These are phyloP conservation scores for Bombus superbus DNA, from an alignment of 1,140 invertebrate species.

Conservation along the genomic window DNA sequence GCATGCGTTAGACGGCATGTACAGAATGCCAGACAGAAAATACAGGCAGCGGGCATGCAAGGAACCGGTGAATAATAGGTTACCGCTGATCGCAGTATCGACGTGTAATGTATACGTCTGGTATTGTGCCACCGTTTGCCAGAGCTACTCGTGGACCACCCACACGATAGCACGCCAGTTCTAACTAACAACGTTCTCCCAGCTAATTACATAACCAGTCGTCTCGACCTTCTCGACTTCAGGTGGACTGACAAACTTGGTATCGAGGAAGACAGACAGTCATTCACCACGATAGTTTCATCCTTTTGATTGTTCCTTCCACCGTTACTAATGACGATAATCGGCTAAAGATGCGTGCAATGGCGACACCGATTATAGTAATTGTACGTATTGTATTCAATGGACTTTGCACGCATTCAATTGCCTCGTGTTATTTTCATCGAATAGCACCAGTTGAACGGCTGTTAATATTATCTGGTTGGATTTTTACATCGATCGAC, in stretches of 20 bases:
- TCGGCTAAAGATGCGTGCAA: not conserved
- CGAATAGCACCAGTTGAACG: not conserved
- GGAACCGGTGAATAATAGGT: slow-evolving; percentile 53
- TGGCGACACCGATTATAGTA: not conserved
- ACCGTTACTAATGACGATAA: slow-evolving; percentile 12
- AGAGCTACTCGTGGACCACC: slow-evolving; percentile 65
- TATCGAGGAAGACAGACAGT: slow-evolving; percentile 18
- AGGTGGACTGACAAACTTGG: slow-evolving; percentile 37
- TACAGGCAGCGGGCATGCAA: slow-evolving; percentile 32
- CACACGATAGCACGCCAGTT: slow-evolving; percentile 55
- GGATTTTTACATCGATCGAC: not conserved
- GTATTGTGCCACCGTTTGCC: slow-evolving; percentile 71
- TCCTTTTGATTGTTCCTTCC: not conserved
- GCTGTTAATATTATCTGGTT: not conserved
- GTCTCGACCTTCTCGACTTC: slow-evolving; percentile 47
- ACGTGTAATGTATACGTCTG: slow-evolving; percentile 60
- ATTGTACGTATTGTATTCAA: not conserved
- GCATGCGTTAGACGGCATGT: not conserved
- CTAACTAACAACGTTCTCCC: slow-evolving; percentile 31
- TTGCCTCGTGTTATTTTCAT: not conserved
- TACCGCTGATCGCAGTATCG: slow-evolving; percentile 54
- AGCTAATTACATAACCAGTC: slow-evolving; percentile 60
- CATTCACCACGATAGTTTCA: not conserved
- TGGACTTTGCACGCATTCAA: not conserved
- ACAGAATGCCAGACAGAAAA: slow-evolving; percentile 9